phyloP scores from a whole-genome alignment of 2,888 invertebrate species.

The Melinaea marsaeus region DNA sequence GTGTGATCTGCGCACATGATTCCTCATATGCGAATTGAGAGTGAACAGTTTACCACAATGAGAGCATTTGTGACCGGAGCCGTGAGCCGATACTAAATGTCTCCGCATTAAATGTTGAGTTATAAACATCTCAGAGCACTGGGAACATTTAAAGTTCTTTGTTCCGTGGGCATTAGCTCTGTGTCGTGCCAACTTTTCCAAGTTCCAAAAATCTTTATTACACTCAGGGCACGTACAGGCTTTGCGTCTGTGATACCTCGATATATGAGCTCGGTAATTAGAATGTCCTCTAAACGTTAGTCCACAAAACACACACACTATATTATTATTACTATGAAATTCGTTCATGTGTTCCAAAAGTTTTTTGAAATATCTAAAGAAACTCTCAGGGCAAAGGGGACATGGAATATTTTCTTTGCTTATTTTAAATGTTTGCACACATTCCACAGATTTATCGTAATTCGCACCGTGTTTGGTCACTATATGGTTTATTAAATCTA shows the following conservation, averaged over 20 bases:
- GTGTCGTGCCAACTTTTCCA: slow-evolving; percentile 38
- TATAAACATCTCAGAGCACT: slow-evolving; percentile 43
- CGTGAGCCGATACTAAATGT: slow-evolving; percentile 43
- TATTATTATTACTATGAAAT: slow-evolving; percentile 37
- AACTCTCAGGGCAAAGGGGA: slow-evolving; percentile 34
- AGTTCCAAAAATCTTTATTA: slow-evolving; percentile 37
- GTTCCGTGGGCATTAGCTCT: slow-evolving; percentile 42
- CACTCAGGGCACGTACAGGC: slow-evolving; percentile 41
- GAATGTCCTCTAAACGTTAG: slow-evolving; percentile 37
- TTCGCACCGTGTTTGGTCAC: slow-evolving; percentile 35
- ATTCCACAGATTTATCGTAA: slow-evolving; percentile 36
- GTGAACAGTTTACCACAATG: slow-evolving; percentile 48
- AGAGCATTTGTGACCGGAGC: slow-evolving; percentile 41
- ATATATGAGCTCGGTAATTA: slow-evolving; percentile 38
- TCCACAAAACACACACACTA: slow-evolving; percentile 42
- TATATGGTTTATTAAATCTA: slow-evolving; percentile 38
- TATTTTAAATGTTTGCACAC: slow-evolving; percentile 39
- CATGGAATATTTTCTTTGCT: slow-evolving; percentile 39
- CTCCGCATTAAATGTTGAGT: slow-evolving; percentile 41
- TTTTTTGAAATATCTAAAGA: slow-evolving; percentile 40
- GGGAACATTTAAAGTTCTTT: slow-evolving; percentile 39
- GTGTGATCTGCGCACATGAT: slow-evolving; percentile 47
- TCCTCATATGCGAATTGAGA: slow-evolving; percentile 43
- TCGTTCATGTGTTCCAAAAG: slow-evolving; percentile 42
- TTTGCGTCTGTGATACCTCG: slow-evolving; percentile 33